Evolutionary conservation across 2,888 invertebrate species (phyloP), one percentile per base, ranked within the genome.

Genomic region (Polia nebulosa): DNA sequence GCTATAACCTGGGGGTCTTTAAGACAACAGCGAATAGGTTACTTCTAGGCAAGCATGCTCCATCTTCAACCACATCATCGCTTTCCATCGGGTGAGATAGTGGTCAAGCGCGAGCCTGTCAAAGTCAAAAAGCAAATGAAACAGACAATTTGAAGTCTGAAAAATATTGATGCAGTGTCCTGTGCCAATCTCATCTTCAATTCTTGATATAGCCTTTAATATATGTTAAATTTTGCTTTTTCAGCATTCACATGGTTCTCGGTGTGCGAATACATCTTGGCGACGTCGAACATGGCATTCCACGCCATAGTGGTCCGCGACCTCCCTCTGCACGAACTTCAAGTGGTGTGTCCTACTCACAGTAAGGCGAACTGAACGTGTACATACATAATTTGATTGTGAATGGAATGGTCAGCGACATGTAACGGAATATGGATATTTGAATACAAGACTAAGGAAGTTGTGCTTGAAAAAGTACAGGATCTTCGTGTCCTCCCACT

Each of bases 211-310:
- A 34, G 39, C 9, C 17, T 41, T 3, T 53, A 53, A 64, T 17
- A 17, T 27, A 1, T 20, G 20, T 15, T n/a, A n/a, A n/a, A n/a
- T 47, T 27, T 53, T 60, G 0, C 44, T 36, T 61, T 96, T 96
- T 81, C 96, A 99, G 99, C 99, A 55, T 99, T 99, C 95, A 99
- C 98, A 90, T 98, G 98, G 97, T 99, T 99, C 96, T 98, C 99
- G 2, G 96, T 98, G 68, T 99, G 98, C 92, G 99, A 99, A 93
- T 99, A 99, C 92, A 96, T 98, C 88, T 97, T 99, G 88, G 99
- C 99, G 65, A 97, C 97, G 63, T 97, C 98, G 81, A 99, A 99
- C 93, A 99, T 99, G 98, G 97, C 97, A 69, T 99, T 98, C 95
- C 99, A 99, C 89, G 97, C 98, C 79, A 97, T 98, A 45, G 98